Evolutionary conservation across 2,797 vertebrate genomes (phyloP).

Genomic region (Chromis chromis): DNA sequence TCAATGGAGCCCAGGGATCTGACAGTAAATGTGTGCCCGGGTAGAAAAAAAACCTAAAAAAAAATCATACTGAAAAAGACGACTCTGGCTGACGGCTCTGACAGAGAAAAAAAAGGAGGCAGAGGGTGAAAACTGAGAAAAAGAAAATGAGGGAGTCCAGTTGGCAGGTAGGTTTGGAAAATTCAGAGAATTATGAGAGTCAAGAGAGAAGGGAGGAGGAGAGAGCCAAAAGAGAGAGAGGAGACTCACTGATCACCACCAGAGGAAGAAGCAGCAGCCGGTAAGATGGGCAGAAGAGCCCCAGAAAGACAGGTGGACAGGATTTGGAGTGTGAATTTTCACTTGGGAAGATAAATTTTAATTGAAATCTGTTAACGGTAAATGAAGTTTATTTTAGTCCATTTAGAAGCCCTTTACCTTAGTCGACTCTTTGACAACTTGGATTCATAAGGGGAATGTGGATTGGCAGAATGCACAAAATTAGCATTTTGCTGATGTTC

Average conservation of each 20-base stretch:
- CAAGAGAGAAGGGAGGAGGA: background rate
- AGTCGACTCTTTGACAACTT: background rate
- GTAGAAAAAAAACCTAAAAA: constrained; percentile 3
- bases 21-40: constrained; percentile 27
- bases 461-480: background rate
- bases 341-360: background rate
- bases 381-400: constrained; percentile 7
- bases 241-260: background rate
- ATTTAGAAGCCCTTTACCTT: background rate
- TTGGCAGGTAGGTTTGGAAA: constrained; percentile 13
- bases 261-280: background rate
- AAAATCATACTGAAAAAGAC: background rate
- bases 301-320: background rate
- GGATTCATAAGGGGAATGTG: background rate
- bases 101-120: background rate
- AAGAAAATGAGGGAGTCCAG: constrained; percentile 5
- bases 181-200: constrained; percentile 10
- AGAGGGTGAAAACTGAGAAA: background rate
- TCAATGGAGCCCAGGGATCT: constrained; percentile 23
- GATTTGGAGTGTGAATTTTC: background rate
- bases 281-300: background rate
- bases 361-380: background rate
- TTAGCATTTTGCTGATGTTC: background rate
- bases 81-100: constrained; percentile 1
- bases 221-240: constrained; percentile 1